Conservation (phyloP, 2,888 invertebrate species). For the Euzetes globulus region DNA sequence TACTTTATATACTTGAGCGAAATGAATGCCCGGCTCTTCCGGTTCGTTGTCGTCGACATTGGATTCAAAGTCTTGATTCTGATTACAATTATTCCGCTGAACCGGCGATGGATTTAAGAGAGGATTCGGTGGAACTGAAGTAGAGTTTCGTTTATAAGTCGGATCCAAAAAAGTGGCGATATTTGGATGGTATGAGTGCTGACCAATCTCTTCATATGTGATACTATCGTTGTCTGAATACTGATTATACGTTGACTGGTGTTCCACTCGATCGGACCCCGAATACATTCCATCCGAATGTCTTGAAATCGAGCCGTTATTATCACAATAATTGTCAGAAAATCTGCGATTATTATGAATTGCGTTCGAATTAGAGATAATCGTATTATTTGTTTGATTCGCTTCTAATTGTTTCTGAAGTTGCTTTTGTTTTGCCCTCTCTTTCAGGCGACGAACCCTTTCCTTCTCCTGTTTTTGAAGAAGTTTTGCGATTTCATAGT, state of each 20-base stretch:
- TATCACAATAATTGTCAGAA: background rate
- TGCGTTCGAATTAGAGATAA: too few species aligned
- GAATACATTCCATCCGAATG: background rate
- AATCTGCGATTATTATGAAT: background rate
- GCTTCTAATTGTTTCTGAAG: conserved; percentile 16
- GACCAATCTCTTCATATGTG: conserved; percentile 27
- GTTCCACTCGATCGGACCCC: background rate
- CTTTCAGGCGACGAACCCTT: conserved; percentile 61
- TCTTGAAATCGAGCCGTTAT: background rate
- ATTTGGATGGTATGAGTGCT: conserved; percentile 48
- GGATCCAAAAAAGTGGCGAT: conserved; percentile 63
- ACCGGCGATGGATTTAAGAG: conserved; percentile 44
- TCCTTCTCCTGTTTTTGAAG: conserved; percentile 67
- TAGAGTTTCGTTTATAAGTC: conserved; percentile 52
- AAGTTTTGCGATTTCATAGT: conserved; percentile 66
- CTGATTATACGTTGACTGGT: background rate
- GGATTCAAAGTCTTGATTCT: conserved; percentile 38
- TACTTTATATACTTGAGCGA: conserved; percentile 29
- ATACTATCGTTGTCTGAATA: conserved; percentile 5
- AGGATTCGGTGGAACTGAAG: conserved; percentile 26
- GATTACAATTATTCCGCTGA: conserved; percentile 26
- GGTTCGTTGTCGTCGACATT: conserved; percentile 45
- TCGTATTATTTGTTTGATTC: background rate
- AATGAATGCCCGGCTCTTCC: conserved; percentile 40
- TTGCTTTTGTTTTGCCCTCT: conserved; percentile 47